phyloP scores from a whole-genome alignment of 2,797 vertebrate species.

The Eurystomus glaucurus region DNA sequence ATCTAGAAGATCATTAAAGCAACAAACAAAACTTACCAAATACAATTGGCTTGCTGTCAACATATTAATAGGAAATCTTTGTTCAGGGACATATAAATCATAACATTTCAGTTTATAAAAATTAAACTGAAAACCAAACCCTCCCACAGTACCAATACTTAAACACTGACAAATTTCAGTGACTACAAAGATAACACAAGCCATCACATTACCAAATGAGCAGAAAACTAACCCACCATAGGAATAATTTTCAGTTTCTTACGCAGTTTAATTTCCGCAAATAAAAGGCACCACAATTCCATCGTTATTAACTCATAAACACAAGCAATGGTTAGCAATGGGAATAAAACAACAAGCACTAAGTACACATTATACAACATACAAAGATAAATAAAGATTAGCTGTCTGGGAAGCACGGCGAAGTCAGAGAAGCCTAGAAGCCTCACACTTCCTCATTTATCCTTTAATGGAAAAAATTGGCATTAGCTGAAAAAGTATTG shows the following conservation, averaged over 20 bases:
- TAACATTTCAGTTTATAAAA: neutral
- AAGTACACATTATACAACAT: neutral
- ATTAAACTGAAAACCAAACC: neutral
- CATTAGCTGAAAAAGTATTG: slow-evolving; percentile 35
- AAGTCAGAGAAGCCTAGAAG: neutral
- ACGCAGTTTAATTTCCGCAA: neutral
- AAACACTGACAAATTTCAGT: neutral
- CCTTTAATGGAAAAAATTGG: neutral
- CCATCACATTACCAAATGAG: neutral
- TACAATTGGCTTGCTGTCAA: neutral
- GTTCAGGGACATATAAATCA: neutral
- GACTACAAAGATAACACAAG: neutral
- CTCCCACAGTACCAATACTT: neutral
- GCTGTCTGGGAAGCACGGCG: neutral
- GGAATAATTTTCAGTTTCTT: neutral
- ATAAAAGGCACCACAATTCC: neutral
- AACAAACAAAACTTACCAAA: neutral
- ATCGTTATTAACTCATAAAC: neutral
- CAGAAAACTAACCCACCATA: neutral
- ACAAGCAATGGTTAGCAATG: neutral
- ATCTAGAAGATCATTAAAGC: neutral
- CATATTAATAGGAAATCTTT: neutral
- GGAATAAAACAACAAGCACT: neutral
- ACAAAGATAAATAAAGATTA: neutral
- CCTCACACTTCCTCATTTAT: neutral